phyloP scores from a whole-genome alignment of 2,797 vertebrate genomes.

The Nyctibius grandis region DNA sequence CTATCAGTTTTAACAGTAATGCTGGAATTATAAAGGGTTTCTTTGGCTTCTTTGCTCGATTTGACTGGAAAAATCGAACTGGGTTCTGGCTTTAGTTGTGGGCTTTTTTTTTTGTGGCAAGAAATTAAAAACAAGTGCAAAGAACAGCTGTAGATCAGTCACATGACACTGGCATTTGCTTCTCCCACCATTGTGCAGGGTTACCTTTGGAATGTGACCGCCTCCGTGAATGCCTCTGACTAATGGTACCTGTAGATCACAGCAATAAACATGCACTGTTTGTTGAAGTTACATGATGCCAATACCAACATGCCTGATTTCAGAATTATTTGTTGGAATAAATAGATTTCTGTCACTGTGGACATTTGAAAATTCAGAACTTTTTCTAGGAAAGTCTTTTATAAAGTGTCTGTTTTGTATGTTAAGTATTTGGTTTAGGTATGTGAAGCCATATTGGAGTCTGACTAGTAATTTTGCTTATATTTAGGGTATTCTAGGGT shows the following conservation, averaged over 20 bases:
- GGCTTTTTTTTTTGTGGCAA: not conserved
- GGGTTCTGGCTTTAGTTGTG: not conserved
- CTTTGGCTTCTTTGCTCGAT: not conserved
- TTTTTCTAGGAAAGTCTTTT: not conserved
- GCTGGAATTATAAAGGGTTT: not conserved
- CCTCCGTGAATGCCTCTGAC: not conserved
- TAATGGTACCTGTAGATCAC: not conserved
- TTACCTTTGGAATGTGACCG: not conserved
- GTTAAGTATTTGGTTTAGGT: not conserved
- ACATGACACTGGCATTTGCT: not conserved
- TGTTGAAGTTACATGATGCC: not conserved
- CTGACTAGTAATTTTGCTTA: not conserved
- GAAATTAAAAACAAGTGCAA: not conserved
- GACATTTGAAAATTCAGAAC: not conserved
- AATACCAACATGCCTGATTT: not conserved
- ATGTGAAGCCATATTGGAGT: not conserved
- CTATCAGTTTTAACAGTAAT: not conserved
- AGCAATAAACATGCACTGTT: not conserved
- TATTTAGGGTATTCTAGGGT: slow-evolving; percentile 79
- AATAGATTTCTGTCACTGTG: not conserved
- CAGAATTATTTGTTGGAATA: not conserved
- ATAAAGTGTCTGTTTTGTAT: not conserved
- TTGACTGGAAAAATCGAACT: not conserved
- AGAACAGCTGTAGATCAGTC: not conserved
- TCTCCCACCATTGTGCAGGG: not conserved